Conservation (phyloP, 2,797 vertebrate species). For the Typhlichthys eigenmanni region DNA sequence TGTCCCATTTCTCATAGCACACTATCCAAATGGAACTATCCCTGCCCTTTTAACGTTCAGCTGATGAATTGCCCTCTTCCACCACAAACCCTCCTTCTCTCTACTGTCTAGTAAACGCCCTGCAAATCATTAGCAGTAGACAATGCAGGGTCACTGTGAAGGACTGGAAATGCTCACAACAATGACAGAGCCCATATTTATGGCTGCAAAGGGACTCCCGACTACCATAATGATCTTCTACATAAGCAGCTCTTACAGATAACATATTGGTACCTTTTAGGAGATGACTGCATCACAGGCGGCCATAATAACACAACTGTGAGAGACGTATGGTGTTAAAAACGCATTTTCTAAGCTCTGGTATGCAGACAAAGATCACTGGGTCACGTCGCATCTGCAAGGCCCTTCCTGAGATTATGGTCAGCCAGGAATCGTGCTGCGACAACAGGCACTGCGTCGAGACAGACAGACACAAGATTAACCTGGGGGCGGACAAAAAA, state of each 20-base stretch:
- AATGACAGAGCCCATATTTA: slow-evolving; percentile 71
- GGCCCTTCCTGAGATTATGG: slow-evolving; percentile 62
- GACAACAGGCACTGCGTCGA: slow-evolving; percentile 26
- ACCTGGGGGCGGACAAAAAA: slow-evolving; percentile 18
- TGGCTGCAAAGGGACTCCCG: slow-evolving; percentile 56
- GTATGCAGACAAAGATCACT: slow-evolving; percentile 58
- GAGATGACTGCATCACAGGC: no score
- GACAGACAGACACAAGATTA: slow-evolving; percentile 28
- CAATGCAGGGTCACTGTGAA: slow-evolving; percentile 62
- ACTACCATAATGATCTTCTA: no score
- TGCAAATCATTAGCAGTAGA: slow-evolving; percentile 50
- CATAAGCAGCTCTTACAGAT: no score
- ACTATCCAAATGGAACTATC: slow-evolving; percentile 53
- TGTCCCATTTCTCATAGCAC: slow-evolving; percentile 23
- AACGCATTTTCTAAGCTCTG: slow-evolving; percentile 49
- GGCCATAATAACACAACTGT: slow-evolving; percentile 6
- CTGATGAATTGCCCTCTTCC: background rate
- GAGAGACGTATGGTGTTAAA: slow-evolving; percentile 3
- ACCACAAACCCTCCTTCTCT: slow-evolving; percentile 15
- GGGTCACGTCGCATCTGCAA: slow-evolving; percentile 73
- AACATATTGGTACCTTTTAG: no score
- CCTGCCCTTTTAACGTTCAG: slow-evolving; percentile 52
- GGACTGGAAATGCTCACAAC: slow-evolving; percentile 65
- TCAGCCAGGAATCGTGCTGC: slow-evolving; percentile 21
- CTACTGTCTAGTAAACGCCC: slow-evolving; percentile 46